A percentile compares a stretch with the other conserved stretches of the same genome.
These are phyloP conservation scores for Eptatretus atami DNA, from an alignment of 2,797 vertebrate species.

Conservation along the genomic window DNA sequence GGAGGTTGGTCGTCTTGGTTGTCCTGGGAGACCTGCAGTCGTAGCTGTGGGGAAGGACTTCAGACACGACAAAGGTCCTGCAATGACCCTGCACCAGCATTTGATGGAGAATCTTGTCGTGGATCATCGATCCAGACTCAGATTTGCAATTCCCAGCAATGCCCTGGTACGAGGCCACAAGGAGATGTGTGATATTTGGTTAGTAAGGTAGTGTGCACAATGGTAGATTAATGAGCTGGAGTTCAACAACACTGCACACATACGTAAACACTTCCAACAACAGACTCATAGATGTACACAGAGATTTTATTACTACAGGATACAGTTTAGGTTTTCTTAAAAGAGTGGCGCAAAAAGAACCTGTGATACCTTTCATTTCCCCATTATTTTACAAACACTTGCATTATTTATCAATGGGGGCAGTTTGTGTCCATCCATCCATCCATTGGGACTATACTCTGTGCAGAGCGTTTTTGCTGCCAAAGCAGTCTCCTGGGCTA, in stretches of 20 bases:
- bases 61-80: conserved; percentile 45
- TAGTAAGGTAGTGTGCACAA: too few species aligned
- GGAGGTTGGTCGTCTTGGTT: conserved; percentile 75
- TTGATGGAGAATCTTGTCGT: conserved; percentile 33
- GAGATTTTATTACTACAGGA: conserved; percentile 8
- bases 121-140: conserved; percentile 34
- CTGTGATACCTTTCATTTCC: neutral
- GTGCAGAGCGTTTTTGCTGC: too few species aligned
- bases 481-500: too few species aligned
- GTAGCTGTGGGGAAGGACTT: conserved; percentile 56
- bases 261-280: neutral
- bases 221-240: too few species aligned
- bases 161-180: conserved; percentile 29
- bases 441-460: too few species aligned
- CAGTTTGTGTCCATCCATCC: too few species aligned
- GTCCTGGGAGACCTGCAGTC: conserved; percentile 64
- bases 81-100: conserved; percentile 30
- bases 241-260: too few species aligned
- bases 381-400: neutral
- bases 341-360: too few species aligned
- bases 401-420: conserved; percentile 8
- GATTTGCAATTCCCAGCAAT: conserved; percentile 40
- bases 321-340: too few species aligned
- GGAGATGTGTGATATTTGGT: too few species aligned
- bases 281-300: neutral